Evolutionary conservation across 2,888 invertebrate genomes (phyloP).

Genomic region (Iselma pallidipennis): DNA sequence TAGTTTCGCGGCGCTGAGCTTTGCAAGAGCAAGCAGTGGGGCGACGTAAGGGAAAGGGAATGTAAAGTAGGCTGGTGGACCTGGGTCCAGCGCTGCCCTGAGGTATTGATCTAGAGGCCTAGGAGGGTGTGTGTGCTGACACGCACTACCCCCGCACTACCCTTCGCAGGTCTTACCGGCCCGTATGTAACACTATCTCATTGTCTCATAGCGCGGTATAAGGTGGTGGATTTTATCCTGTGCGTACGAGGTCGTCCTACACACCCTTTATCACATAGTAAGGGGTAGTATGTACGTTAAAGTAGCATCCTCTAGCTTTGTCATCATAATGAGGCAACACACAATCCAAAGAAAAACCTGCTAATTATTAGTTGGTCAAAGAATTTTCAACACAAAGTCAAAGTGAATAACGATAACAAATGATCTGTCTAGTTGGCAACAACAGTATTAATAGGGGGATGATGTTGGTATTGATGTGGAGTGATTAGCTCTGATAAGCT

Average conservation of each 20-base stretch:
- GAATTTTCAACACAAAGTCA: not conserved
- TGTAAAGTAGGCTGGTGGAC: constrained; percentile 64
- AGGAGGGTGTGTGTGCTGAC: constrained; percentile 55
- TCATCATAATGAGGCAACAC: no score
- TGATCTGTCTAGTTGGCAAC: not conserved
- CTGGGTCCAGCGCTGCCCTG: constrained; percentile 57
- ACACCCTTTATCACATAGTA: no score
- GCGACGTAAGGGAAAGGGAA: constrained; percentile 50
- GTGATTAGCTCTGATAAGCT: constrained; percentile 40
- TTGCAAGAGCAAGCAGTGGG: constrained; percentile 58
- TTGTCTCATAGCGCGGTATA: constrained; percentile 35
- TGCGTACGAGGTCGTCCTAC: constrained; percentile 17
- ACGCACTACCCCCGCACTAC: constrained; percentile 47
- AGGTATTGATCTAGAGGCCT: constrained; percentile 56
- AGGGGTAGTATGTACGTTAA: no score
- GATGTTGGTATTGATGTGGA: constrained; percentile 39
- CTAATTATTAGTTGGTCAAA: no score
- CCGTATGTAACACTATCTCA: constrained; percentile 50
- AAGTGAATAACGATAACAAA: not conserved
- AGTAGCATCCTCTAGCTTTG: no score
- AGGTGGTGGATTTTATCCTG: constrained; percentile 13
- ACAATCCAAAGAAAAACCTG: no score
- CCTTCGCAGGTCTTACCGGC: constrained; percentile 41
- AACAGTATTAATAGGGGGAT: constrained; percentile 26
- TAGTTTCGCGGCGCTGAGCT: constrained; percentile 57